phyloP scores from a whole-genome alignment of 92 coral and sea anemone genomes.

The Montipora capitata region DNA sequence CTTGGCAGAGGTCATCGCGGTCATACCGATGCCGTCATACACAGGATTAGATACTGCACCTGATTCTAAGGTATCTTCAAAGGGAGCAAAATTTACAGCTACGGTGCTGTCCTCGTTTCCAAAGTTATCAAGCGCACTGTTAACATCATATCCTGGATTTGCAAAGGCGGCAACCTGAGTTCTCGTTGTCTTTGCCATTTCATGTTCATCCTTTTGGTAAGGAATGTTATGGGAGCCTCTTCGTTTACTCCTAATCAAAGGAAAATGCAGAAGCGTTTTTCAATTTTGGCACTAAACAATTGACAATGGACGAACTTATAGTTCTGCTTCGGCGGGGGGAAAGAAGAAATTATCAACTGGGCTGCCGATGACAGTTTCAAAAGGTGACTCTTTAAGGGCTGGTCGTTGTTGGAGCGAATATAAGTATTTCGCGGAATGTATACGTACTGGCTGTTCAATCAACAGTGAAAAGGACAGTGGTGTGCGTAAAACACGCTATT shows the following conservation, averaged over 20 bases:
- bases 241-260: background rate
- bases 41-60: slow-evolving; percentile 32
- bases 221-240: background rate
- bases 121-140: background rate
- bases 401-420: too few species aligned
- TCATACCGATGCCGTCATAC: slow-evolving; percentile 36
- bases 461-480: too few species aligned
- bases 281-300: background rate
- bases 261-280: background rate
- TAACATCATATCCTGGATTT: slow-evolving; percentile 44
- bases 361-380: too few species aligned
- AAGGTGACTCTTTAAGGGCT: too few species aligned
- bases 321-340: too few species aligned
- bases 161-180: slow-evolving; percentile 39
- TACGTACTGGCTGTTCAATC: too few species aligned
- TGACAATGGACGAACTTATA: background rate
- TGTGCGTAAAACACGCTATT: too few species aligned
- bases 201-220: slow-evolving; percentile 12
- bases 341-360: too few species aligned
- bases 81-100: slow-evolving; percentile 36
- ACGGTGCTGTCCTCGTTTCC: background rate
- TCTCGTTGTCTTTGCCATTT: background rate
- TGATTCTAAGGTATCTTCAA: slow-evolving; percentile 2
- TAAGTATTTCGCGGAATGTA: too few species aligned
- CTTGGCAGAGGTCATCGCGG: slow-evolving; percentile 4